A percentile compares a stretch with the other conserved stretches of the same genome.
phyloP scores from a whole-genome alignment of 2,888 invertebrate genomes.

The Amphipyra tragopoginis region DNA sequence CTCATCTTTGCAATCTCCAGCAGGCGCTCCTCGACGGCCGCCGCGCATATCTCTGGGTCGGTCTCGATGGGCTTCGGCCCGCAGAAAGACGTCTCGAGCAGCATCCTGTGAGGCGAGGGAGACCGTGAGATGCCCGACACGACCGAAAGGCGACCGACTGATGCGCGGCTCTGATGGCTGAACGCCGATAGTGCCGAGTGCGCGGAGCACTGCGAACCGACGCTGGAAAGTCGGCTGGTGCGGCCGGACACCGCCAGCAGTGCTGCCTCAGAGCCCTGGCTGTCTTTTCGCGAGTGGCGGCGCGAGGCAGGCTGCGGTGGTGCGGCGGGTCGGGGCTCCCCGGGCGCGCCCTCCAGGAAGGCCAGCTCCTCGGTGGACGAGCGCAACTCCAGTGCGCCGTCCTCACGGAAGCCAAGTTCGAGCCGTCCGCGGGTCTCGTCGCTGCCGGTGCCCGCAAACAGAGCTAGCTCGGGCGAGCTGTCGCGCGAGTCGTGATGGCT shows the following conservation, averaged over 20 bases:
- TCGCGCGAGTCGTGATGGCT: conserved; percentile 96
- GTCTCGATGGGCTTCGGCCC: conserved; percentile 93
- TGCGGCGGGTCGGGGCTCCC: conserved; percentile 59
- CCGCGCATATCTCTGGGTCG: conserved; percentile 85
- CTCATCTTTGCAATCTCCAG: conserved; percentile 80
- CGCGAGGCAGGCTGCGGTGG: conserved; percentile 71
- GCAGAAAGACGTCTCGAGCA: conserved; percentile 97
- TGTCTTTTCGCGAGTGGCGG: conserved; percentile 92
- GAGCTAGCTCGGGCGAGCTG: conserved; percentile 95
- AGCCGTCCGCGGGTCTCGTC: conserved; percentile 74
- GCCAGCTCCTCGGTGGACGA: conserved; percentile 97
- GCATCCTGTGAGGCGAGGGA: conserved; percentile 97
- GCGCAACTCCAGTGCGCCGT: conserved; percentile 95
- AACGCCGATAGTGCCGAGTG: conserved; percentile 82
- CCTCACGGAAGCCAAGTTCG: conserved; percentile 91
- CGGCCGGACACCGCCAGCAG: conserved; percentile 94
- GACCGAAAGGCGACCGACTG: conserved; percentile 77
- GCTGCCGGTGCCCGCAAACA: conserved; percentile 90
- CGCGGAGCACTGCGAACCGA: conserved; percentile 94
- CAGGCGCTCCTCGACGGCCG: conserved; percentile 83
- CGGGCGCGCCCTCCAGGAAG: conserved; percentile 91
- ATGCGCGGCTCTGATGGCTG: conserved; percentile 70
- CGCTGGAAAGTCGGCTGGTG: conserved; percentile 93
- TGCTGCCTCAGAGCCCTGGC: conserved; percentile 94
- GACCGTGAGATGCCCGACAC: conserved; percentile 91